Conservation (phyloP, 2,797 vertebrate species). For the Limosa lapponica region DNA sequence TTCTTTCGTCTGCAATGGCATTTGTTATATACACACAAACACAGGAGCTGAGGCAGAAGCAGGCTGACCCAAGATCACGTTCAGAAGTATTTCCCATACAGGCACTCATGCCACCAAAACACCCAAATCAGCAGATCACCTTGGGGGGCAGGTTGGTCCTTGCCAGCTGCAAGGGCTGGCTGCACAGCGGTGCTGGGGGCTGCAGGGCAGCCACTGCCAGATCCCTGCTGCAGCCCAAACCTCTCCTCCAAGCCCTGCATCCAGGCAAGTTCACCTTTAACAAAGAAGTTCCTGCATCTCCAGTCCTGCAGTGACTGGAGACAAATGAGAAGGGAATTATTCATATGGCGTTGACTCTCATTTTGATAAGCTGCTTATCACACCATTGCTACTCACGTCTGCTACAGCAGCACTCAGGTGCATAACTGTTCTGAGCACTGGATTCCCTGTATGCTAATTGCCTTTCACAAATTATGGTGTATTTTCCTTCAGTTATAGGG, state of each 20-base stretch:
- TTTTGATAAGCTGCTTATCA: constrained; percentile 8
- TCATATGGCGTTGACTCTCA: background rate
- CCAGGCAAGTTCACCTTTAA: background rate
- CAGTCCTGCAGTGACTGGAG: background rate
- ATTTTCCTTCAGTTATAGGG: background rate
- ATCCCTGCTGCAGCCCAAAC: accelerated
- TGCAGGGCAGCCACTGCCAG: background rate
- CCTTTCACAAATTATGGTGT: background rate
- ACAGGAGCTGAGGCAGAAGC: background rate
- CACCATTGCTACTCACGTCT: background rate
- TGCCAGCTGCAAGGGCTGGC: background rate
- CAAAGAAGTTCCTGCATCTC: background rate
- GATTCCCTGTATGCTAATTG: background rate
- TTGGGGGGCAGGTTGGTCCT: accelerated
- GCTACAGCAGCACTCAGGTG: background rate
- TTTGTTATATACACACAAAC: background rate
- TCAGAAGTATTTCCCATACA: background rate
- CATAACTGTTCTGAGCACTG: background rate
- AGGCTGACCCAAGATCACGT: background rate
- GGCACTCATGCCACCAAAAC: background rate
- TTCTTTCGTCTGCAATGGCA: accelerated
- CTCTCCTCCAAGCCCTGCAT: background rate
- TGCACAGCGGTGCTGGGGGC: background rate
- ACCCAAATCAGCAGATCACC: accelerated
- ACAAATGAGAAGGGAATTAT: background rate